Percentiles rank a stretch among this genome's conserved stretches.
These are phyloP conservation scores for Zaprionus kolodkinae DNA, from an alignment of 1,140 invertebrate species.

Conservation along the genomic window DNA sequence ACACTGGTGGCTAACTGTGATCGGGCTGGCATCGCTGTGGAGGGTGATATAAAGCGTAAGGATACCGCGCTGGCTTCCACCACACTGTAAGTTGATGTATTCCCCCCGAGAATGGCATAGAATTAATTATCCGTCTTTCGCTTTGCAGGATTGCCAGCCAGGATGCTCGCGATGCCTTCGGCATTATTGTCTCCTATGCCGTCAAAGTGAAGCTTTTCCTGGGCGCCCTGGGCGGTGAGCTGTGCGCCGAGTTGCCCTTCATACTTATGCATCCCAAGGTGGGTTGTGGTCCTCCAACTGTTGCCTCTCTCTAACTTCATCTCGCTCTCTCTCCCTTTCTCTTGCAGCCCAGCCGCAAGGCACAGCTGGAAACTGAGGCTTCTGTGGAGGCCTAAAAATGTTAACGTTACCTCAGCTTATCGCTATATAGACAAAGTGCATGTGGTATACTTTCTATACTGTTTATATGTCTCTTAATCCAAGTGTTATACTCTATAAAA, in stretches of 20 bases:
- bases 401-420: conserved; percentile 53
- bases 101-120: too few species aligned
- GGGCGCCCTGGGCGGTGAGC: conserved; percentile 96
- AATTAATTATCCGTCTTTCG: too few species aligned
- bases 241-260: conserved; percentile 98
- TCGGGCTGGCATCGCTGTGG: conserved; percentile 96
- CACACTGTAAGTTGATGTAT: conserved; percentile 90
- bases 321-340: neutral
- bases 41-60: conserved; percentile 93
- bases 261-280: conserved; percentile 98
- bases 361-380: conserved; percentile 65
- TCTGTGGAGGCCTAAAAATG: conserved; percentile 62
- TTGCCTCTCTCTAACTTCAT: neutral
- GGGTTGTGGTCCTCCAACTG: neutral
- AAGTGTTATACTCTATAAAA: conserved; percentile 28
- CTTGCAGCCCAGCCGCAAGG: conserved; percentile 77
- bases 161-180: conserved; percentile 93
- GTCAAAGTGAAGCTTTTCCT: conserved; percentile 98
- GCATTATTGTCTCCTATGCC: conserved; percentile 95
- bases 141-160: conserved; percentile 89
- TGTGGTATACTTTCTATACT: conserved; percentile 46
- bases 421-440: conserved; percentile 55
- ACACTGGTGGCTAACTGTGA: conserved; percentile 92
- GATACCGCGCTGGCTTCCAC: conserved; percentile 98
- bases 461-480: conserved; percentile 27